Base-by-base conservation (phyloP, 30 jellyfish, hydroid and myxozoan species). In the Cassiopea xamachana region DNA sequence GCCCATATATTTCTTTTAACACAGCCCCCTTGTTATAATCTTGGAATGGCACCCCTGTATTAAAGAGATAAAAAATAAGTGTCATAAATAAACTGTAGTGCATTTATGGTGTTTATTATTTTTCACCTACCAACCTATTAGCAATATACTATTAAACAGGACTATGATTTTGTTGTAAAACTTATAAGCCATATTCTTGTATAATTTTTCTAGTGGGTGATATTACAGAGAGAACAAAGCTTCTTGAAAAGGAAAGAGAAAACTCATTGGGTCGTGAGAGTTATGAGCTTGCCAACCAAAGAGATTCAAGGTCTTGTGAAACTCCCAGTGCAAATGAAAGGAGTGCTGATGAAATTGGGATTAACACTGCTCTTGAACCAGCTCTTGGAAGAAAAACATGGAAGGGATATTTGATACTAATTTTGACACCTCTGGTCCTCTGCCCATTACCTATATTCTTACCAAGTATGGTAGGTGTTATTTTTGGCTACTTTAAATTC, bases 341-440 rank as follows among this genome's bases (percentile, higher is more conserved):
- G 68, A 82, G 83, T 51, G 78, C 75, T 1, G 89, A 87, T 59
- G 89, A 87, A 49, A 60, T 82, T 12, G 90, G 90, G 7, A 68
- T 71, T 61, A 80, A 77, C 49, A 69, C 74, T 1, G 55, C 84
- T 51, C 50, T 70, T 48, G 84, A 87, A 47, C 84, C 89, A 8
- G 79, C 83, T 18, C 68, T 77, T n/a, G 89, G 89, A 46, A 48
- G 84, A 44, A 87, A 80, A 87, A 67, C 94, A 73, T 90, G 97
- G 97, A 74, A 70, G 67, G 85, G 92, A 15, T 82, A 45, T 48
- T 64, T 90, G 82, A 78, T 90, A 2, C 75, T 90, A 10, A 76
- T 77, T 43, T 86, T 90, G 75, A 82, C 97, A 74, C 97, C 97
- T 39, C 60, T 90, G 19, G 75, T 90, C 9, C 89, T 90, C n/a